Percentiles rank a stretch among this genome's conserved stretches.
phyloP scores from a whole-genome alignment of 2,113 vertebrate genomes.

The Tor tambroides region DNA sequence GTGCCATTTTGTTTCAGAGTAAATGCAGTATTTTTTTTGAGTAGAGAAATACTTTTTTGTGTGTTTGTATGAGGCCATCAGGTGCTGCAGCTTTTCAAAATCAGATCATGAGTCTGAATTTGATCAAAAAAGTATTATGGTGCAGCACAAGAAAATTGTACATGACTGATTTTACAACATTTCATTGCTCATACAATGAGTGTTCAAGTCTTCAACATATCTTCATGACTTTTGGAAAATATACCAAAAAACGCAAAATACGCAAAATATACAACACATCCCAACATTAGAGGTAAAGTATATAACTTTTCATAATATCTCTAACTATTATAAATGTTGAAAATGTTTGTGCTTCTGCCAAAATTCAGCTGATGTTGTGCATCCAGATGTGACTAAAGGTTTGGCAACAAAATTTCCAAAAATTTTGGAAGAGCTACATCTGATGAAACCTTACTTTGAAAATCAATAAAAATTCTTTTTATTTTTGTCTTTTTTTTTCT shows the following conservation, averaged over 20 bases:
- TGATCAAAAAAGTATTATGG: background rate
- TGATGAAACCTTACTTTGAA: background rate
- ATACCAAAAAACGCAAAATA: background rate
- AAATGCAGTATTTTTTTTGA: background rate
- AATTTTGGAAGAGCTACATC: background rate
- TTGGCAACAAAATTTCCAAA: no score
- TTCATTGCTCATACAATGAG: background rate
- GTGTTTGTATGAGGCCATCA: background rate
- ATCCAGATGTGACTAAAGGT: background rate
- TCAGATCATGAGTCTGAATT: background rate
- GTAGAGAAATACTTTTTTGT: background rate
- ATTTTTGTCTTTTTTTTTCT: background rate
- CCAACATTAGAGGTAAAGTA: background rate
- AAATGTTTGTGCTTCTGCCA: no score
- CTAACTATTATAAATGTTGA: background rate
- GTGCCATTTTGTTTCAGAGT: background rate
- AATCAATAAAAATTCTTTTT: no score
- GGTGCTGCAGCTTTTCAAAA: background rate
- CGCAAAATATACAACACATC: background rate
- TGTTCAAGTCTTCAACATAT: background rate
- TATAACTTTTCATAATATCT: background rate
- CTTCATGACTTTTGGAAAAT: background rate
- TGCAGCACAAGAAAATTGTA: background rate
- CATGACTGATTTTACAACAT: background rate
- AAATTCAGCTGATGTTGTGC: background rate